Base-by-base conservation (phyloP, 2,888 invertebrate genomes). In the Polydrusus tereticollis region DNA sequence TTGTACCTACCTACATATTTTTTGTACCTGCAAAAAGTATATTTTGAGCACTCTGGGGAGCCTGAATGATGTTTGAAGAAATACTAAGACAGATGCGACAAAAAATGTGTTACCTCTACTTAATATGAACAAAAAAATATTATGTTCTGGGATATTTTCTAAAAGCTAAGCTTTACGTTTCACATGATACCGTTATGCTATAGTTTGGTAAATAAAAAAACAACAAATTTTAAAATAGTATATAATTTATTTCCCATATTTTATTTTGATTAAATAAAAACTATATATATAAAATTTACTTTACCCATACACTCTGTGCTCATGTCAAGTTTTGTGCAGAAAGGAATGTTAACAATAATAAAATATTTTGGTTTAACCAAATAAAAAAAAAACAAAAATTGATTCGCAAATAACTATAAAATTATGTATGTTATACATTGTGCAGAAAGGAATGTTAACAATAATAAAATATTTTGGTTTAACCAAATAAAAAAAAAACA, bases 331-430 rank as follows among this genome's bases (percentile, higher is more conserved):
- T 59, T 69, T 67, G 73, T 73, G 73, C 67, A 63, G 63, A 62
- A 76, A 87, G 86, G 62, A 79, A 80, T 80, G 89, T 90, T 81
- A 83, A 79, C 77, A 68, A 58, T 52, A 63, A 43, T n/a, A 62
- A 59, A 26, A 14, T 14, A 41, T 45, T 41, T 57, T 62, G 41
- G 43, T 33, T 26, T 58, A 2, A 33, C 47, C 47, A 57, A 45
- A 55, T 23, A 60, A 60, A 69, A 47, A 50, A 26, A 33, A 50
- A 20, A 18, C n/a, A 57, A 41, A 59, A 58, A 14, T 33, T 41
- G 10, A 29, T 38, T 38, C 29, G 50, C 38, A 59, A 26, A 29
- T 50, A 26, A n/a, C 3, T 1, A 43, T 38, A 10, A 36, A 36
- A 36, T 5, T 16, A 41, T 1, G 16, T 20, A 20, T 8, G 12